These are phyloP conservation scores for Callionymus lyra DNA, from an alignment of 2,113 vertebrate genomes.

Conservation along the genomic window DNA sequence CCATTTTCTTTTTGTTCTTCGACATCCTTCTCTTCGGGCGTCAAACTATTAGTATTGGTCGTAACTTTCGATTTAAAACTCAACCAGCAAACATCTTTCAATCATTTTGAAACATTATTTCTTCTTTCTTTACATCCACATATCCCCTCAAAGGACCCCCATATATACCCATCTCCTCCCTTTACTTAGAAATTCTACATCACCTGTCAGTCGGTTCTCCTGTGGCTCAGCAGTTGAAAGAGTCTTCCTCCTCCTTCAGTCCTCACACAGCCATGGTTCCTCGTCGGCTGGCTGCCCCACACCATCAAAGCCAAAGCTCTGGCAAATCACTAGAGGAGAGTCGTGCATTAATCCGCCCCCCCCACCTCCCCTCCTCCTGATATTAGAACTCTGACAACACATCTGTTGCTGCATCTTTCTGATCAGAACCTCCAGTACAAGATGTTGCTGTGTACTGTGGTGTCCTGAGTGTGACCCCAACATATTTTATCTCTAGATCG, in stretches of 20 bases:
- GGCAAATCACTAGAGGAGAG: conserved; percentile 61
- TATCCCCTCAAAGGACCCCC: no score
- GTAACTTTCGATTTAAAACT: no score
- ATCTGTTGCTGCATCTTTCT: conserved; percentile 49
- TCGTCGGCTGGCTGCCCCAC: conserved; percentile 21
- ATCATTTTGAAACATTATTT: no score
- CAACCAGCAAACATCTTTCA: no score
- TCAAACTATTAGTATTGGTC: no score
- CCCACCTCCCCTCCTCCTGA: conserved; percentile 27
- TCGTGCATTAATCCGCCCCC: conserved; percentile 56
- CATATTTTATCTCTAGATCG: background rate
- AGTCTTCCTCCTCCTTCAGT: conserved; percentile 9
- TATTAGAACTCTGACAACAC: conserved; percentile 43
- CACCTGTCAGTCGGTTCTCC: conserved; percentile 34
- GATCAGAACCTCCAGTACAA: background rate
- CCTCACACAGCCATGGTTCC: conserved; percentile 23
- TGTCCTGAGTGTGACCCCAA: background rate
- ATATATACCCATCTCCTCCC: no score
- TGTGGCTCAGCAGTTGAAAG: no score
- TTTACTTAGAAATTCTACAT: no score
- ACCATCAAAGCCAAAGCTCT: conserved; percentile 50
- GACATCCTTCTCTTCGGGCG: no score
- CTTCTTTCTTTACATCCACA: no score
- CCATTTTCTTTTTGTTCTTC: background rate
- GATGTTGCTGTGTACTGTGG: background rate